Conservation (phyloP, 2,888 invertebrate genomes). For the Leucozona laternaria region DNA sequence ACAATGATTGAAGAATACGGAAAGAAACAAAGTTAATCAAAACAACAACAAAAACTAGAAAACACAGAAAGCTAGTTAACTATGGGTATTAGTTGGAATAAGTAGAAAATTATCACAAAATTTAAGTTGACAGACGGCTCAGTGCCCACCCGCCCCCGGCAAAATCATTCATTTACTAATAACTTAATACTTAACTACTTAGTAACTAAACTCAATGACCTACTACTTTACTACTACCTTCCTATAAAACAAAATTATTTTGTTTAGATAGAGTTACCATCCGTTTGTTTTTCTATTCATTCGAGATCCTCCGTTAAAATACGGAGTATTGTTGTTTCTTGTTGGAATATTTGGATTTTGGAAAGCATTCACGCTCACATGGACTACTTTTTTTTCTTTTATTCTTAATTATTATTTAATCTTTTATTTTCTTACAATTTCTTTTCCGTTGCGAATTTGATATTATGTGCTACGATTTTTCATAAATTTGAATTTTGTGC, state of each 20-base stretch:
- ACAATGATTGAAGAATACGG: not conserved
- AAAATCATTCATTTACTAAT: conserved; percentile 16
- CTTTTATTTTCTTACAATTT: no score
- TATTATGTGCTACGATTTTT: no score
- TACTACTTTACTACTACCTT: not conserved
- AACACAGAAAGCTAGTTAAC: not conserved
- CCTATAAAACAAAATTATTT: not conserved
- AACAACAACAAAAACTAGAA: not conserved
- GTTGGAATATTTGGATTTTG: no score
- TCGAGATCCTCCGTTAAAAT: not conserved
- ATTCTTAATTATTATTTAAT: no score
- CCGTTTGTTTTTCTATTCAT: not conserved
- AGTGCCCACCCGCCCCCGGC: conserved; percentile 44
- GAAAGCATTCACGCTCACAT: no score
- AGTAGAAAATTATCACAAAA: not conserved
- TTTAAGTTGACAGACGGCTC: not conserved
- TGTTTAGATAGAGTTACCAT: not conserved
- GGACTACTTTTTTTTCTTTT: no score
- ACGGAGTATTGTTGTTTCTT: no score
- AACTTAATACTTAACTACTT: conserved; percentile 10
- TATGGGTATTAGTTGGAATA: not conserved
- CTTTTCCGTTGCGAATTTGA: no score
- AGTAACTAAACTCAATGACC: not conserved
- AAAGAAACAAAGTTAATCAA: not conserved
- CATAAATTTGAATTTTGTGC: no score